Evolutionary conservation across 2,888 invertebrate species (phyloP), one percentile per base, ranked within the genome.

Genomic region (Andrena chrysosceles): DNA sequence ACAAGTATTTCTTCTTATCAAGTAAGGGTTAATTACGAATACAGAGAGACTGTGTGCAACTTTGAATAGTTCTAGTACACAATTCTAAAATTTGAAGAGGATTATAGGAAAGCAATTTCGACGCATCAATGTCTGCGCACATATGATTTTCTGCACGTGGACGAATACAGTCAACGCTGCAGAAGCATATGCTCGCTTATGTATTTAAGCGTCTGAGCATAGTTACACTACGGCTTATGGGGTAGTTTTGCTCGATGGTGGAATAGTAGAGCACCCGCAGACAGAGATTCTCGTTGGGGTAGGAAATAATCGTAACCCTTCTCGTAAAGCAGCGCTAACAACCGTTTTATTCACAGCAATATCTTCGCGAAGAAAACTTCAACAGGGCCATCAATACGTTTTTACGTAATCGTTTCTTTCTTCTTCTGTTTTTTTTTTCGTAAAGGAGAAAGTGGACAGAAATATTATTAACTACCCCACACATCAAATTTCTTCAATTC

Each of bases 211-310:
- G 75, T 86, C 74, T 75, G 66, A 71, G 49, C 76, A 81, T 84
- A 84, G 87, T 89, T 87, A 81, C 77, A 54, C 74, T 64, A 60
- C 84, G 82, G 77, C 74, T 86, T 83, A 73, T 63, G 35, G 56
- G 75, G 42, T 83, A 70, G 76, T 66, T 49, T 72, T 52, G 74
- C 42, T 69, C 79, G 73, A 81, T 75, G 62, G 67, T 60, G 64
- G 67, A 48, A 77, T 60, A 66, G 20, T 31, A 72, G 68, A 83
- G 67, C 60, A 67, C 59, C 49, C 54, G 23, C 10, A 31, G 74
- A 64, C 48, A 35, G 29, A 35, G 54, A 63, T 42, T 72, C 52
- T 49, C 69, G 42, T 68, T 31, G 26, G 29, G 54, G 26, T 29
- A 56, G 42, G 31, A 20, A 54, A 62, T 54, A n/a, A 59, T n/a